A percentile compares a stretch with the other conserved stretches of the same genome.
Evolutionary conservation across 2,113 vertebrate genomes (phyloP).

Genomic region (Todiramphus chloris): DNA sequence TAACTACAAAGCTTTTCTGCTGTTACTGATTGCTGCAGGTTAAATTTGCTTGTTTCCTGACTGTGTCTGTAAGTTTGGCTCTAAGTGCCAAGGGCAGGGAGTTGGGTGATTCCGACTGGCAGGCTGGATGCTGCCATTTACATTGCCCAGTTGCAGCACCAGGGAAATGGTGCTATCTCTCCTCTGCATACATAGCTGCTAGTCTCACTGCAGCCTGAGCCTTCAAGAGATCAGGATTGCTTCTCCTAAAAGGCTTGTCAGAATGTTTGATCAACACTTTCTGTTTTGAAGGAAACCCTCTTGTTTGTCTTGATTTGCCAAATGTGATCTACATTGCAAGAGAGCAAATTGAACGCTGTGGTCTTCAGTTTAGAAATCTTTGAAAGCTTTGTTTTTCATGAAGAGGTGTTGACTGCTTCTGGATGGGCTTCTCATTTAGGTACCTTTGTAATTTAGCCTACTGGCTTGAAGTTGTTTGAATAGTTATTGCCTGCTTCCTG

Average conservation of each 20-base stretch:
- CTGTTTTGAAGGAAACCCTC: not conserved
- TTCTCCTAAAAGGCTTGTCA: not conserved
- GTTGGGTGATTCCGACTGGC: not conserved
- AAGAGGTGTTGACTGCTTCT: not conserved
- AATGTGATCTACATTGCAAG: not conserved
- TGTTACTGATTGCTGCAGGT: not conserved
- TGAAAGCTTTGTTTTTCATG: not conserved
- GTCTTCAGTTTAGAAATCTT: not conserved
- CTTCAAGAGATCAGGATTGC: constrained; percentile 36
- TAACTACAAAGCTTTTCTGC: not conserved
- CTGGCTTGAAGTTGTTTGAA: not conserved
- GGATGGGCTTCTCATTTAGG: not conserved
- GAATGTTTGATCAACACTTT: not conserved
- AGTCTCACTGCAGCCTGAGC: constrained; percentile 72
- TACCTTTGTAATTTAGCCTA: not conserved
- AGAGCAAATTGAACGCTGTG: not conserved
- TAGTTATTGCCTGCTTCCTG: not conserved
- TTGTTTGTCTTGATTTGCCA: not conserved
- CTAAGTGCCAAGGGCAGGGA: not conserved
- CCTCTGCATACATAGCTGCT: constrained; percentile 58
- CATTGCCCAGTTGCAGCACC: constrained; percentile 73
- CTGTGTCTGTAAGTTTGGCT: not conserved
- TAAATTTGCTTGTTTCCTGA: not conserved
- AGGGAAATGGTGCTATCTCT: constrained; percentile 55
- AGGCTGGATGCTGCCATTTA: constrained; percentile 21